Base-by-base conservation (phyloP, 2,113 vertebrate genomes). In the Sinocyclocheilus anophthalmus region DNA sequence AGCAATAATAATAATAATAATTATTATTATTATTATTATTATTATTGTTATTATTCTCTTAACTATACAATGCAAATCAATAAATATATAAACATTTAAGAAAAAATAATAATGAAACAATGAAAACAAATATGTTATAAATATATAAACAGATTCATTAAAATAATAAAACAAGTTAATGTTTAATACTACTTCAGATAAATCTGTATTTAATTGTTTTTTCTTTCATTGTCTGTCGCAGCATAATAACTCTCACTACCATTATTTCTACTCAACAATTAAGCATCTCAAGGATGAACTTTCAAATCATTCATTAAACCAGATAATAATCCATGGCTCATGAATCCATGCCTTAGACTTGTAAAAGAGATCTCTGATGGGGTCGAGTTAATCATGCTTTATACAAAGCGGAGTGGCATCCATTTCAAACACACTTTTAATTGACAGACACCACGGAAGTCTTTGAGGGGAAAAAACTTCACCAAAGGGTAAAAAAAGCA, bases 341-440 rank as follows among this genome's bases (percentile, higher is more conserved):
- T 80, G 18, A 80, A 42, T 63, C n/a, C 3, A 42, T 80, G 57
- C 5, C 22, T 80, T n/a, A n/a, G 53, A 78, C 76, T 57, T 18
- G 3, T 53, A 18, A 26, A 80, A 69, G 39, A 67, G 14, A n/a
- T 65, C 14, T 65, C 39, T 65, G 11, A 30, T 81, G 57, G 14
- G 37, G 37, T 81, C 48, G 24, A 45, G 22, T 16, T 45, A 48
- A 81, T 65, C 39, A 63, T 22, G 67, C 59, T 65, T 81, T 11
- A 53, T 69, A 20, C 11, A 16, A 33, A 69, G 80, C 11, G 10
- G 7, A 69, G 45, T 14, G 1, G 0, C 80, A 69, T 22, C 61
- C 9, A 0, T 69, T 82, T 82, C 42, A 82, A 69, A 50, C 59
- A 45, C 80, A 50, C 80, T 69, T 69, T 82, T 78, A 37, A 57